Evolutionary conservation across 1,140 invertebrate genomes (phyloP).

Genomic region (Penaeus vannamei): DNA sequence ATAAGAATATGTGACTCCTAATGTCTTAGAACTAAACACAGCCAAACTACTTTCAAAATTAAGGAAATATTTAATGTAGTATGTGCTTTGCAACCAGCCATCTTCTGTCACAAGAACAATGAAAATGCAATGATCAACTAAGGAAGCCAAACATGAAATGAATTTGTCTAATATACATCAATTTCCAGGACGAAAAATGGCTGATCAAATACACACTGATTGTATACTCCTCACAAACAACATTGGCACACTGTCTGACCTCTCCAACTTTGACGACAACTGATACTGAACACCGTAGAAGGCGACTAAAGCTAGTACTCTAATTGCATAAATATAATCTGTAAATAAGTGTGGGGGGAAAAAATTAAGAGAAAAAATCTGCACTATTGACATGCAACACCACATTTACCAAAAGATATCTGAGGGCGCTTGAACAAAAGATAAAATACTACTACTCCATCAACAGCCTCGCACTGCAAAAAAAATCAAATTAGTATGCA

Average conservation of each 20-base stretch:
- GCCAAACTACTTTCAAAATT: neutral
- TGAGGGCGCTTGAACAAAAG: conserved; percentile 40
- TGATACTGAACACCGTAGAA: conserved; percentile 44
- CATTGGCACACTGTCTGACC: conserved; percentile 9
- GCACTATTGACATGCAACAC: conserved; percentile 61
- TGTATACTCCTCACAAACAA: conserved; percentile 20
- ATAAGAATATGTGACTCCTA: neutral
- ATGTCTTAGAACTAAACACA: neutral
- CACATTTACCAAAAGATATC: conserved; percentile 57
- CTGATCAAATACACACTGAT: conserved; percentile 1
- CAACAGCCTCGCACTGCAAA: conserved; percentile 51
- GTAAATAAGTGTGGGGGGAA: conserved; percentile 21
- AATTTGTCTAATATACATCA: too few relatives aligned
- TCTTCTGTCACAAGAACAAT: neutral
- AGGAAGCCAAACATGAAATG: too few relatives aligned
- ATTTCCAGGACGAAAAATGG: too few relatives aligned
- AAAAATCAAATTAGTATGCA: conserved; percentile 59
- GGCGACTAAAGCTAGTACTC: conserved; percentile 45
- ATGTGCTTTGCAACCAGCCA: neutral
- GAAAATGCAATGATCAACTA: too few relatives aligned
- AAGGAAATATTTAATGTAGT: neutral
- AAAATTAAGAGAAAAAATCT: conserved; percentile 45
- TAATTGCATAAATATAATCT: conserved; percentile 56
- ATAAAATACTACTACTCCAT: conserved; percentile 58
- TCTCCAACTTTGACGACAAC: neutral